Evolutionary conservation across 2,888 invertebrate species (phyloP).

Genomic region (Orthonevra nobilis): DNA sequence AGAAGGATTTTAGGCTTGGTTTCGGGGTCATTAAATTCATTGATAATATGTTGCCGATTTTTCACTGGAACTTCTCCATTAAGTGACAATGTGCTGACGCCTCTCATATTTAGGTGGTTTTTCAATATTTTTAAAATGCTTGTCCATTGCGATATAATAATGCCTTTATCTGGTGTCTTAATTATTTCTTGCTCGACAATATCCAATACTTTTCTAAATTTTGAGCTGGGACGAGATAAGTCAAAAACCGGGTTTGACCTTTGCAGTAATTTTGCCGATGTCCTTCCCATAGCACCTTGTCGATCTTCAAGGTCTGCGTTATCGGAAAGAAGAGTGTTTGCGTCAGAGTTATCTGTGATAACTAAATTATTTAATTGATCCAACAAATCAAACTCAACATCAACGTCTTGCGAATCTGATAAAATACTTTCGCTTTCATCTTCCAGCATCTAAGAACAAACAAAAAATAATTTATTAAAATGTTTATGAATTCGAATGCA

Average conservation of each 20-base stretch:
- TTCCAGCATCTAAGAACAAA: slow-evolving; percentile 81
- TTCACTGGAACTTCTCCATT: slow-evolving; percentile 88
- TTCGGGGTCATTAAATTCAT: slow-evolving; percentile 85
- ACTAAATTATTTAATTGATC: slow-evolving; percentile 85
- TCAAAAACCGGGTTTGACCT: slow-evolving; percentile 87
- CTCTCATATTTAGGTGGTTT: slow-evolving; percentile 82
- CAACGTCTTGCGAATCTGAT: slow-evolving; percentile 76
- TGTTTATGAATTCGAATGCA: neutral
- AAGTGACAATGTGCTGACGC: slow-evolving; percentile 84
- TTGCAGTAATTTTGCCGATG: slow-evolving; percentile 84
- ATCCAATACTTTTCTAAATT: slow-evolving; percentile 83
- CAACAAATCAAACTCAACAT: slow-evolving; percentile 83
- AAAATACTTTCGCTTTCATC: slow-evolving; percentile 76
- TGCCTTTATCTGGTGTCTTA: slow-evolving; percentile 84
- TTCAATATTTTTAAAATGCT: slow-evolving; percentile 88
- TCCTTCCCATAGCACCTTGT: slow-evolving; percentile 81
- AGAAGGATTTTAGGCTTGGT: slow-evolving; percentile 85
- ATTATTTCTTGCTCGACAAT: slow-evolving; percentile 82
- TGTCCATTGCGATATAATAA: slow-evolving; percentile 97
- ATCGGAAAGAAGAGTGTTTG: neutral
- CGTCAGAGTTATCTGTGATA: slow-evolving; percentile 77
- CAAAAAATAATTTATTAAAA: neutral
- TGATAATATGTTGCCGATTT: slow-evolving; percentile 86
- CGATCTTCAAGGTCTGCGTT: slow-evolving; percentile 71
- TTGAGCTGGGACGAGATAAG: slow-evolving; percentile 83